Percentiles rank a stretch among this genome's conserved stretches.
phyloP scores from a whole-genome alignment of 2,888 invertebrate genomes.

The Seladonia tumulorum region DNA sequence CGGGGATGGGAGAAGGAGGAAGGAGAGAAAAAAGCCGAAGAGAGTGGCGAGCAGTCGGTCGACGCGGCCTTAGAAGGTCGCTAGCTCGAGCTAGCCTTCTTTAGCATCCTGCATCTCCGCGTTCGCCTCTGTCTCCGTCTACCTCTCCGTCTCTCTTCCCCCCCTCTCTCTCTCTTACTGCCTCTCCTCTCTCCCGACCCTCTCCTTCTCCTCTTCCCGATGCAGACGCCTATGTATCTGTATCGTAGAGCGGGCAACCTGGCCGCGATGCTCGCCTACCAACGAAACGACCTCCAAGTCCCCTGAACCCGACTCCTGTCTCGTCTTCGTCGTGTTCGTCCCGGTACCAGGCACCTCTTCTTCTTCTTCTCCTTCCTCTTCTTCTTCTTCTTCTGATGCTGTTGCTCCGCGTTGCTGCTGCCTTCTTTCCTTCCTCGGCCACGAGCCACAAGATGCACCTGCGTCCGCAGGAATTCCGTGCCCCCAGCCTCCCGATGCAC shows the following conservation, averaged over 20 bases:
- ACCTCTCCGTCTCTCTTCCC: slow-evolving; percentile 35
- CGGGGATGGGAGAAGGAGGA: slow-evolving; percentile 55
- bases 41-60: slow-evolving; percentile 73
- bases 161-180: slow-evolving; percentile 12
- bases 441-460: slow-evolving; percentile 62
- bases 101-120: slow-evolving; percentile 76
- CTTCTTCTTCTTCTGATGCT: slow-evolving; percentile 1
- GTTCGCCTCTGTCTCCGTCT: slow-evolving; percentile 31
- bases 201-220: slow-evolving; percentile 37
- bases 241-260: slow-evolving; percentile 48
- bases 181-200: neutral
- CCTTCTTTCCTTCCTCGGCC: slow-evolving; percentile 18
- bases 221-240: slow-evolving; percentile 57
- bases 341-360: neutral
- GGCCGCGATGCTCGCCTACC: slow-evolving; percentile 48
- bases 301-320: slow-evolving; percentile 40
- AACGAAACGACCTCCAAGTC: slow-evolving; percentile 62
- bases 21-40: slow-evolving; percentile 71
- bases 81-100: slow-evolving; percentile 81
- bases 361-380: slow-evolving; percentile 11
- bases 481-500: slow-evolving; percentile 38
- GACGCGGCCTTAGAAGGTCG: slow-evolving; percentile 82
- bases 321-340: slow-evolving; percentile 27
- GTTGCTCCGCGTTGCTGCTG: neutral
- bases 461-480: slow-evolving; percentile 45